Evolutionary conservation across 2,888 invertebrate species (phyloP).

Genomic region (Aphodius granarius): DNA sequence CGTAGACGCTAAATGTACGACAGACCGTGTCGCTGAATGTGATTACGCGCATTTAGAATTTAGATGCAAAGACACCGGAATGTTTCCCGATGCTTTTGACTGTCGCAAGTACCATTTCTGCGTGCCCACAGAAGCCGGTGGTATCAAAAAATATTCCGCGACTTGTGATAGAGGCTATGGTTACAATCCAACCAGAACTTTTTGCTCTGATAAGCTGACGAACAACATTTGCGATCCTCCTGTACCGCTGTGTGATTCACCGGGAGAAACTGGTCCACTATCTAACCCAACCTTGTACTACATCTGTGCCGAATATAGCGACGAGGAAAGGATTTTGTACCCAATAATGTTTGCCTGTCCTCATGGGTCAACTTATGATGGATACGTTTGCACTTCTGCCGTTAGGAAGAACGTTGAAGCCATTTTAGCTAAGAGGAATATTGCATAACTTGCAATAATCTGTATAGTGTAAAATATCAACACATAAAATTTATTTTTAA

Average conservation of each 20-base stretch:
- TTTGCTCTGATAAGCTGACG: slow-evolving; percentile 20
- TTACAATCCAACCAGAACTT: slow-evolving; percentile 28
- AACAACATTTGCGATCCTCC: slow-evolving; percentile 9
- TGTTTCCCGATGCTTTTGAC: slow-evolving; percentile 19
- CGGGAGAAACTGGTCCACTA: slow-evolving; percentile 20
- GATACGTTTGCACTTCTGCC: not conserved
- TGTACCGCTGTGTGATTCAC: slow-evolving; percentile 19
- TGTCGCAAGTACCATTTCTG: slow-evolving; percentile 17
- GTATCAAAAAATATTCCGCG: not conserved
- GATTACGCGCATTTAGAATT: slow-evolving; percentile 8
- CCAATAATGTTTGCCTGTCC: slow-evolving; percentile 21
- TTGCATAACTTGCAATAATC: too few relatives aligned
- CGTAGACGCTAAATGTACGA: slow-evolving; percentile 1
- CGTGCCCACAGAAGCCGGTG: not conserved
- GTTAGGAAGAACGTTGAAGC: not conserved
- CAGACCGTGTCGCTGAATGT: slow-evolving; percentile 9
- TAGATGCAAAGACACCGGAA: slow-evolving; percentile 14
- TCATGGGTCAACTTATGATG: slow-evolving; percentile 21
- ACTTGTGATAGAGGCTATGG: slow-evolving; percentile 21
- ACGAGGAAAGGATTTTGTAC: not conserved
- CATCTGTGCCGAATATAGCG: slow-evolving; percentile 19
- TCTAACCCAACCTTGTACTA: slow-evolving; percentile 26
- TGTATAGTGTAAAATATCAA: too few relatives aligned
- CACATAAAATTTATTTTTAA: too few relatives aligned
- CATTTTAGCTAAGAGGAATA: too few relatives aligned